phyloP scores from a whole-genome alignment of 2,888 invertebrate species.

The Melanophora roralis region DNA sequence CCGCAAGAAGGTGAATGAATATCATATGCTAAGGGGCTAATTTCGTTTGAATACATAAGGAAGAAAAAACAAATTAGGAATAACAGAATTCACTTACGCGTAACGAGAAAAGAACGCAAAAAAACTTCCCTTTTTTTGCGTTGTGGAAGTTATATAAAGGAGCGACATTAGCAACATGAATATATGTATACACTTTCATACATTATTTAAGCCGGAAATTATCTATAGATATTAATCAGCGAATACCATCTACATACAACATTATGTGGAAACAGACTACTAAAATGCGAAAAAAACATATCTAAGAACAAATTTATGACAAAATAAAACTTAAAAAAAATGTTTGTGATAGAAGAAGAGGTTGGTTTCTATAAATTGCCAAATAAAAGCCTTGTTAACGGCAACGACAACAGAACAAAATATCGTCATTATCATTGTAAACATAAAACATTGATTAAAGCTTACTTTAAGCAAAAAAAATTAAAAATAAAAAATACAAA shows the following conservation, averaged over 20 bases:
- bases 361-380: constrained; percentile 47
- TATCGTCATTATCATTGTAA: background rate
- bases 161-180: background rate
- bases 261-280: background rate
- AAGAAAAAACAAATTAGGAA: background rate
- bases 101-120: constrained; percentile 30
- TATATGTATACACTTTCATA: no score
- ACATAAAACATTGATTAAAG: background rate
- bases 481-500: no score
- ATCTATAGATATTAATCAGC: constrained; percentile 54
- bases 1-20: constrained; percentile 38
- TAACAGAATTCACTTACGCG: constrained; percentile 52
- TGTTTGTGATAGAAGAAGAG: constrained; percentile 1
- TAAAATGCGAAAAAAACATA: constrained; percentile 1
- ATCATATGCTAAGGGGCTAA: constrained; percentile 32
- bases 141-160: background rate
- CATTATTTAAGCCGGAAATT: constrained; percentile 58
- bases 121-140: background rate
- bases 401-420: constrained; percentile 29
- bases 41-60: constrained; percentile 26
- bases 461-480: background rate
- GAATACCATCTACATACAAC: constrained; percentile 41
- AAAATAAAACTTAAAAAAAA: background rate
- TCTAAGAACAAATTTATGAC: background rate
- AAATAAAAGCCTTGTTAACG: constrained; percentile 38